Evolutionary conservation across 1,140 invertebrate genomes (phyloP).

Genomic region (Galleria mellonella): DNA sequence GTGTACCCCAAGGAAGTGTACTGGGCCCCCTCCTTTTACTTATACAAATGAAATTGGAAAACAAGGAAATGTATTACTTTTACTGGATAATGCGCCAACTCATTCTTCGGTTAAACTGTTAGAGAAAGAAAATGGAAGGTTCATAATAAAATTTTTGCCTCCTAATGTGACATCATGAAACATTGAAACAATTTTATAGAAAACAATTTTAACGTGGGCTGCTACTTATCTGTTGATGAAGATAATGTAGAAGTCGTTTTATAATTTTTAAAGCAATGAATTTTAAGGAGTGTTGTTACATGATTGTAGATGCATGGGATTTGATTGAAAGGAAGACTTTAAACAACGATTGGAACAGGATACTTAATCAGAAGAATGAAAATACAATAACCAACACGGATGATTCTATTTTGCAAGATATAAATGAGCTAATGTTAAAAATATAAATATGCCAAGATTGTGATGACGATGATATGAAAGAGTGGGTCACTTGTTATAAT

Average conservation of each 20-base stretch:
- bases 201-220: slow-evolving; percentile 22
- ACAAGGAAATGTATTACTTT: slow-evolving; percentile 40
- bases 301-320: slow-evolving; percentile 42
- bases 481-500: slow-evolving; percentile 9
- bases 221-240: slow-evolving; percentile 18
- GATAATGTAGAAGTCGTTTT: slow-evolving; percentile 21
- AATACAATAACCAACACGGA: slow-evolving; percentile 20
- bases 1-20: too few species aligned
- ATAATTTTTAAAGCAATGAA: too few species aligned
- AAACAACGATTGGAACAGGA: slow-evolving; percentile 36
- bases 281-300: slow-evolving; percentile 31
- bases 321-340: slow-evolving; percentile 33
- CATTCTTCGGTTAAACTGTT: slow-evolving; percentile 32
- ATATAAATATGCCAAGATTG: slow-evolving; percentile 10
- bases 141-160: slow-evolving; percentile 42
- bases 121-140: slow-evolving; percentile 25
- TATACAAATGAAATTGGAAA: slow-evolving; percentile 13
- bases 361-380: slow-evolving; percentile 19
- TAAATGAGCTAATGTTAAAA: slow-evolving; percentile 6
- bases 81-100: slow-evolving; percentile 59
- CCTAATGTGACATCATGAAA: slow-evolving; percentile 60
- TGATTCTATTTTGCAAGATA: slow-evolving; percentile 12
- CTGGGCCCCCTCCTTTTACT: too few species aligned
- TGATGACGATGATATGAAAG: slow-evolving; percentile 11
- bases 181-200: slow-evolving; percentile 27